phyloP scores from a whole-genome alignment of 2,113 vertebrate genomes.

The Sorex fumeus region DNA sequence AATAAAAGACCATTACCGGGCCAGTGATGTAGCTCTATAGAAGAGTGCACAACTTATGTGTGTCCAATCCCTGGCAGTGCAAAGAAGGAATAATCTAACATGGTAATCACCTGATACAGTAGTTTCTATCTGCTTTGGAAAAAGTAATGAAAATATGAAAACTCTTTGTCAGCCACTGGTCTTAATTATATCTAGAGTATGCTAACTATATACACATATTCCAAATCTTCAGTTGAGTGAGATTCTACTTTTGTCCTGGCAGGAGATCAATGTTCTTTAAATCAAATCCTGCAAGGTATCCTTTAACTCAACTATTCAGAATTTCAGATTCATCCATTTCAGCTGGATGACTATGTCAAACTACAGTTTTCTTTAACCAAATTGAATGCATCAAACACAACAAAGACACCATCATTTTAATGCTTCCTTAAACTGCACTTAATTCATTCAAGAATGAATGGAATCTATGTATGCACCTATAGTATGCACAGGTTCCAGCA shows the following conservation, averaged over 20 bases:
- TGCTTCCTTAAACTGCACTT: neutral
- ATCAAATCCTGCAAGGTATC: neutral
- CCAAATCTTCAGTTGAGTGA: constrained; percentile 38
- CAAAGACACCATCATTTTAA: neutral
- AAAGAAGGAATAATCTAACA: too few relatives aligned
- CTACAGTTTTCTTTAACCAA: neutral
- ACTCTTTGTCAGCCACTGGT: neutral
- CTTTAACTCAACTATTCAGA: constrained; percentile 19
- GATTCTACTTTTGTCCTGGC: neutral
- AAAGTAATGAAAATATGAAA: neutral
- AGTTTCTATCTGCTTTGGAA: neutral
- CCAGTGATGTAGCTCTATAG: too few relatives aligned
- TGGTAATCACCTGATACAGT: too few relatives aligned
- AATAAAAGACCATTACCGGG: too few relatives aligned
- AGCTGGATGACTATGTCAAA: neutral
- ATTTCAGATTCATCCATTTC: neutral
- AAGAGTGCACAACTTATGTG: too few relatives aligned
- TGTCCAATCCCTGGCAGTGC: too few relatives aligned
- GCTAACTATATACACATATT: too few relatives aligned
- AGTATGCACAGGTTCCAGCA: neutral
- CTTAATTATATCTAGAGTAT: neutral
- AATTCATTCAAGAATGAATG: neutral
- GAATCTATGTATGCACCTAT: neutral
- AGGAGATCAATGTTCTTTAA: constrained; percentile 18
- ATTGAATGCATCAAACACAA: neutral